These are phyloP conservation scores for Amblyjoppa proteus DNA, from an alignment of 2,888 invertebrate species.

Conservation along the genomic window DNA sequence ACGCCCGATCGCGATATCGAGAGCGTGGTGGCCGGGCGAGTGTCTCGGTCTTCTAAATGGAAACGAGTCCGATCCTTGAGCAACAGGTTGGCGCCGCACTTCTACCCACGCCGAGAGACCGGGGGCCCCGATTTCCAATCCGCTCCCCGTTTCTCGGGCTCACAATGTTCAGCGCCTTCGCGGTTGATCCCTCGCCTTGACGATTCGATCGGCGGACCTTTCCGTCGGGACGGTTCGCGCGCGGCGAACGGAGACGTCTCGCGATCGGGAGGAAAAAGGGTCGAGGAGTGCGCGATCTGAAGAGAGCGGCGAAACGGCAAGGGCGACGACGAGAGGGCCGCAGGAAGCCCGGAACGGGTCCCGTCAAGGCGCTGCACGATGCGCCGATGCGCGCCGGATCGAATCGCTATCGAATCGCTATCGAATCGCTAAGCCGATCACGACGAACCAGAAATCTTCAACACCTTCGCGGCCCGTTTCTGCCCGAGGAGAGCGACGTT, in stretches of 20 bases:
- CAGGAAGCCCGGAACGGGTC: conserved; percentile 53
- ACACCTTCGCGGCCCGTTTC: conserved; percentile 39
- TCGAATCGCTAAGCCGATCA: conserved; percentile 61
- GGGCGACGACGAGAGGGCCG: conserved; percentile 24
- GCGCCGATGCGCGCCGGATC: conserved; percentile 51
- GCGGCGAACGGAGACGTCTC: conserved; percentile 52
- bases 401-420: conserved; percentile 66
- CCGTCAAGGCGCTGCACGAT: conserved; percentile 39
- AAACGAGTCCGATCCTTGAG: conserved; percentile 81
- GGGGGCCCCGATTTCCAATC: conserved; percentile 80
- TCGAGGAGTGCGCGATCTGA: conserved; percentile 48
- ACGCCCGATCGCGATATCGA: conserved; percentile 67
- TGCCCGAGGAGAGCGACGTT: conserved; percentile 7
- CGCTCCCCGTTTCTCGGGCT: conserved; percentile 69
- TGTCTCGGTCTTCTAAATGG: conserved; percentile 75
- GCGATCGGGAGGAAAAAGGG: background rate
- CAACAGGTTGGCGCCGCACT: conserved; percentile 85
- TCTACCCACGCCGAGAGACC: conserved; percentile 77
- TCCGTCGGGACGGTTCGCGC: conserved; percentile 21
- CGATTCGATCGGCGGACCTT: conserved; percentile 70
- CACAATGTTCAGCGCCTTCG: conserved; percentile 39
- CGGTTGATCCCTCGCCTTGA: conserved; percentile 50
- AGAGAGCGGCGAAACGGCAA: conserved; percentile 30
- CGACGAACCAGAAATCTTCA: conserved; percentile 52
- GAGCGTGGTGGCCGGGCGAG: conserved; percentile 49